Percentiles rank a stretch among this genome's conserved stretches.
Evolutionary conservation across 2,888 invertebrate genomes (phyloP).

Genomic region (Cylloceria caligata): DNA sequence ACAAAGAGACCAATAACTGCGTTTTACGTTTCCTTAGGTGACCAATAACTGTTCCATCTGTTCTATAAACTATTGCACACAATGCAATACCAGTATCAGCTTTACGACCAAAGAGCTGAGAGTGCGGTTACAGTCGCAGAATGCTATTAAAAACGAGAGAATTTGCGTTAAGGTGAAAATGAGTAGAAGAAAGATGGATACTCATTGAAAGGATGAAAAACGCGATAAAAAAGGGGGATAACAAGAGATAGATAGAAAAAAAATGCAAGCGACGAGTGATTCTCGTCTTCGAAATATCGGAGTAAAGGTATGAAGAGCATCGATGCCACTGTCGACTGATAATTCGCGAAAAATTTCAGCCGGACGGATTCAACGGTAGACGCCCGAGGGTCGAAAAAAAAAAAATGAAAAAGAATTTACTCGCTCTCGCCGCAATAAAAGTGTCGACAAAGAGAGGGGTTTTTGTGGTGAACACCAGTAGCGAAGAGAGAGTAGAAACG

Average conservation of each 20-base stretch:
- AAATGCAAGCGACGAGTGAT: slow-evolving; percentile 45
- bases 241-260: slow-evolving; percentile 23
- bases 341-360: slow-evolving; percentile 62
- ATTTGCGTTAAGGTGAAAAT: slow-evolving; percentile 31
- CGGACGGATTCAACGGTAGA: slow-evolving; percentile 41
- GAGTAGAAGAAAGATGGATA: slow-evolving; percentile 3
- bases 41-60: no score
- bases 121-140: slow-evolving; percentile 55
- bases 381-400: slow-evolving; percentile 50
- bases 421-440: slow-evolving; percentile 72
- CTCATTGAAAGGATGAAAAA: slow-evolving; percentile 37
- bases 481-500: slow-evolving; percentile 45
- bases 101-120: slow-evolving; percentile 58
- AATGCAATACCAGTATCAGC: not conserved
- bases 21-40: no score
- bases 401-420: slow-evolving; percentile 41
- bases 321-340: slow-evolving; percentile 56
- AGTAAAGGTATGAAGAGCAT: slow-evolving; percentile 19
- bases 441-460: slow-evolving; percentile 73
- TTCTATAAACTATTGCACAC: no score
- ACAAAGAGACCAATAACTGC: no score
- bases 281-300: slow-evolving; percentile 62
- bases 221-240: slow-evolving; percentile 31
- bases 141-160: slow-evolving; percentile 63
- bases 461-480: slow-evolving; percentile 32